Conservation (phyloP, 1,140 invertebrate genomes). For the Carposina sasakii region DNA sequence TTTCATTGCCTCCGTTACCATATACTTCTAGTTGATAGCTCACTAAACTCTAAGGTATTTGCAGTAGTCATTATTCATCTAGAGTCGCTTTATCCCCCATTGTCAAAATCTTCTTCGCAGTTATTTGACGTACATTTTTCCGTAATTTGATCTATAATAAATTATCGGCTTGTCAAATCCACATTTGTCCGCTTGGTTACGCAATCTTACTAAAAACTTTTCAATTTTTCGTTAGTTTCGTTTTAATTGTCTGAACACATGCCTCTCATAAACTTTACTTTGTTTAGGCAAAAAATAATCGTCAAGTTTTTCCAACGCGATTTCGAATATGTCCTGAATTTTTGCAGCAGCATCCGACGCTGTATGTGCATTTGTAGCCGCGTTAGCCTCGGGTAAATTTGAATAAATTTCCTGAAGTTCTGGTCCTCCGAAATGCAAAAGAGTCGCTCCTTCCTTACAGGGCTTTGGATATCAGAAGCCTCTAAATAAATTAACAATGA, state of each 20-base stretch:
- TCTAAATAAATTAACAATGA: not conserved
- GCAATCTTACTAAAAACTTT: conserved; percentile 22
- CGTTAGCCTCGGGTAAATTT: conserved; percentile 16
- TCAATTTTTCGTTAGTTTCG: conserved; percentile 22
- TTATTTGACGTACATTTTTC: too few species aligned
- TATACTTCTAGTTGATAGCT: not conserved
- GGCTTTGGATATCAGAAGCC: not conserved
- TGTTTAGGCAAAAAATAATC: conserved; percentile 25
- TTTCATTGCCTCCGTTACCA: not conserved
- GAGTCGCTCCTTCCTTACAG: not conserved
- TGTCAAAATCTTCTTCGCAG: not conserved
- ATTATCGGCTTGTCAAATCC: not conserved
- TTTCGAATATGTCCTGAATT: conserved; percentile 1
- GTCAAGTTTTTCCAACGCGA: conserved; percentile 19
- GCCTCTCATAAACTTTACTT: conserved; percentile 20
- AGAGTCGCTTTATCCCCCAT: not conserved
- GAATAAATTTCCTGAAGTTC: conserved; percentile 16
- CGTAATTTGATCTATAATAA: not conserved
- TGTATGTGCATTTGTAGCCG: not conserved
- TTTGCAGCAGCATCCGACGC: not conserved
- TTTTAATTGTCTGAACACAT: conserved; percentile 20
- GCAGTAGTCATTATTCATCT: not conserved
- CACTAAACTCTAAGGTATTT: not conserved
- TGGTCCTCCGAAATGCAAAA: conserved; percentile 1
- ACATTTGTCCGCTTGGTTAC: conserved; percentile 20